A percentile compares a stretch with the other conserved stretches of the same genome.
These are phyloP conservation scores for Drosophila ironensis DNA, from an alignment of 1,140 invertebrate genomes.

Conservation along the genomic window DNA sequence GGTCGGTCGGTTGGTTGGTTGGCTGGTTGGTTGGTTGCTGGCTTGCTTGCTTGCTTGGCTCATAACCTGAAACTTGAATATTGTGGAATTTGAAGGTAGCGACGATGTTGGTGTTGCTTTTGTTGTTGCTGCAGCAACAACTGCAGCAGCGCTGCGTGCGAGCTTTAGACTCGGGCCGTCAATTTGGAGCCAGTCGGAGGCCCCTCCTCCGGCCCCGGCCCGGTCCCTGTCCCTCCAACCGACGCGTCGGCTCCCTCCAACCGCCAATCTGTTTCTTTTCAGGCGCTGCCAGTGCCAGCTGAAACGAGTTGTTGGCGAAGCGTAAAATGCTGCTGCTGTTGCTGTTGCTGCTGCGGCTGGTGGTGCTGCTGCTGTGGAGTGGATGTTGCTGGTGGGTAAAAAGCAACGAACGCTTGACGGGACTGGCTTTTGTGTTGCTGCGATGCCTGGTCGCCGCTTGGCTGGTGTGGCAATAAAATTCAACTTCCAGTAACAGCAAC, in stretches of 20 bases:
- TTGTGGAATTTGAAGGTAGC: constrained; percentile 80
- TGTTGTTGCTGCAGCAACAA: constrained; percentile 36
- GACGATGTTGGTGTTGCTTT: constrained; percentile 33
- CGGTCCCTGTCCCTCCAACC: background rate
- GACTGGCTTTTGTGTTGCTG: constrained; percentile 41
- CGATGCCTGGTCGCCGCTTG: constrained; percentile 30
- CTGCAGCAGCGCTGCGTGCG: constrained; percentile 65
- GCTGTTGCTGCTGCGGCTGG: background rate
- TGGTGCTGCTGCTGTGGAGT: constrained; percentile 30
- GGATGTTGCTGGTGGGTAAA: constrained; percentile 49
- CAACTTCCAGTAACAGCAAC: constrained; percentile 58
- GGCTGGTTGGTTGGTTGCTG: constrained; percentile 19
- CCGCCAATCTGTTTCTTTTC: constrained; percentile 21
- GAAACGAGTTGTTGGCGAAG: constrained; percentile 78
- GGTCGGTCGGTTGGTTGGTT: no score
- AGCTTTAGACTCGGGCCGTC: constrained; percentile 75
- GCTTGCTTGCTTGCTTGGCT: constrained; percentile 52
- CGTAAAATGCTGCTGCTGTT: constrained; percentile 52
- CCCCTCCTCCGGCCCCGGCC: background rate
- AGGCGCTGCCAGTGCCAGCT: constrained; percentile 49
- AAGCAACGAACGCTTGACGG: constrained; percentile 66
- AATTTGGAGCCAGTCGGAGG: constrained; percentile 69
- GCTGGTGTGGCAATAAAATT: constrained; percentile 73
- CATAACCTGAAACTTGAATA: constrained; percentile 80
- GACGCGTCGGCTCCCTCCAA: no score